Conservation (phyloP, 2,113 vertebrate species). For the Sylvilagus bachmani region DNA sequence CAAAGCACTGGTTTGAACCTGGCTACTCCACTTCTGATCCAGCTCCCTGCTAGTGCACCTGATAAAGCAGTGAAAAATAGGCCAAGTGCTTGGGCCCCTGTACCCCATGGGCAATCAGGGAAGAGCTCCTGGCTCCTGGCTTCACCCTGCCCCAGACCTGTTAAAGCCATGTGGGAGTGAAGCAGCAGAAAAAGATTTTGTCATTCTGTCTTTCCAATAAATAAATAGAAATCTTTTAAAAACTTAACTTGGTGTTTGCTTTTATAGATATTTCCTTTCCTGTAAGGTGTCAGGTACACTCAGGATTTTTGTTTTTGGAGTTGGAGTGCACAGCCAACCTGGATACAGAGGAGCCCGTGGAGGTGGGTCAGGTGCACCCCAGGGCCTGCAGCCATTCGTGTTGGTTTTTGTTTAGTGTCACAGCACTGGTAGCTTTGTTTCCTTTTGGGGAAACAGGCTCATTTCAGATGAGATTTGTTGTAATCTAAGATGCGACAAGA, state of each 20-base stretch:
- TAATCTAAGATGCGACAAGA: slow-evolving; percentile 24
- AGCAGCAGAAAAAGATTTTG: background rate
- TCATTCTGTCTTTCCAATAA: background rate
- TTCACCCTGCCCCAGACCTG: too few species aligned
- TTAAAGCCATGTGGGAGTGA: too few species aligned
- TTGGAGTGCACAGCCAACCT: slow-evolving; percentile 28
- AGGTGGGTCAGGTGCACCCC: background rate
- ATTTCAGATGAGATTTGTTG: slow-evolving; percentile 16
- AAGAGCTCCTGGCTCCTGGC: too few species aligned
- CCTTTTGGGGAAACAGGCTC: slow-evolving; percentile 17
- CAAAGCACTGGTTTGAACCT: too few species aligned
- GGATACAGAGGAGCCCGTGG: background rate
- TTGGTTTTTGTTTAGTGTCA: background rate
- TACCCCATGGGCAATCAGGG: too few species aligned
- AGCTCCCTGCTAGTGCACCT: too few species aligned
- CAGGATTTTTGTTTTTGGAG: slow-evolving; percentile 64
- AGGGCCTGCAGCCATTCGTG: background rate
- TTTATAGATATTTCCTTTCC: slow-evolving; percentile 54
- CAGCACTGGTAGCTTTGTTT: slow-evolving; percentile 9
- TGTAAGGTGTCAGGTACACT: background rate
- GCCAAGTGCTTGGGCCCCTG: too few species aligned
- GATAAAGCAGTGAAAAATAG: too few species aligned
- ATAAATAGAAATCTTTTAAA: too few species aligned
- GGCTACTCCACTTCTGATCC: too few species aligned
- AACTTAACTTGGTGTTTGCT: background rate